These are phyloP conservation scores for Halocynthia aurantium DNA, from an alignment of 23 tunicate genomes.

Conservation along the genomic window DNA sequence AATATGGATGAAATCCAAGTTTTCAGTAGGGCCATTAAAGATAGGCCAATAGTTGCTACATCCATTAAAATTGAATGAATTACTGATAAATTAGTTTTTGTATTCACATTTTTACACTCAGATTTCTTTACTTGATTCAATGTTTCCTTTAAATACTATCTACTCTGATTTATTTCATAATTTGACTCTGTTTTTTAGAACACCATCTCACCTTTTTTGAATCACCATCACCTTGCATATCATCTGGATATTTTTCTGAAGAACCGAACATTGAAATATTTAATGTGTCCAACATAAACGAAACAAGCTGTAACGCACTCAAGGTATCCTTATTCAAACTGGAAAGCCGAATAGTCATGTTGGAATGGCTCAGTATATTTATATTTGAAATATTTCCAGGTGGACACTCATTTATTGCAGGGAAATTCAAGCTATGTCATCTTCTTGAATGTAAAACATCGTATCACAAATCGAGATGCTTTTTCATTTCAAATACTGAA, in stretches of 20 bases:
- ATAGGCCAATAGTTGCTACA: too few relatives aligned
- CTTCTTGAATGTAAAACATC: constrained; percentile 29
- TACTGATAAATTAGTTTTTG: too few relatives aligned
- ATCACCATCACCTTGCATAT: constrained; percentile 15
- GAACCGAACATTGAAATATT: neutral
- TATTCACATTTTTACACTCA: too few relatives aligned
- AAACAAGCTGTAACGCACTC: neutral
- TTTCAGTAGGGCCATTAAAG: too few relatives aligned
- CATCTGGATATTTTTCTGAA: constrained; percentile 40
- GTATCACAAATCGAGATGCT: constrained; percentile 12
- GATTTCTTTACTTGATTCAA: too few relatives aligned
- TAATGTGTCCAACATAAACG: too few relatives aligned
- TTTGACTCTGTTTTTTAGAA: too few relatives aligned
- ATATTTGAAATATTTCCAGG: constrained; percentile 10
- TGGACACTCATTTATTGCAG: constrained; percentile 30
- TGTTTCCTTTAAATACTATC: too few relatives aligned
- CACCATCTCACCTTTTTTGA: constrained; percentile 1
- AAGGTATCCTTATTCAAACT: neutral
- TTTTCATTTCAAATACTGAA: constrained; percentile 41
- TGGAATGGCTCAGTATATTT: neutral
- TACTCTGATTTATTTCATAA: too few relatives aligned
- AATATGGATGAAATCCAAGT: too few relatives aligned
- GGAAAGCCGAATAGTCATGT: neutral
- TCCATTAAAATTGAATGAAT: too few relatives aligned
- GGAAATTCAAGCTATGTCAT: constrained; percentile 27